phyloP scores from a whole-genome alignment of 1,140 invertebrate genomes.

The Psix sp. region DNA sequence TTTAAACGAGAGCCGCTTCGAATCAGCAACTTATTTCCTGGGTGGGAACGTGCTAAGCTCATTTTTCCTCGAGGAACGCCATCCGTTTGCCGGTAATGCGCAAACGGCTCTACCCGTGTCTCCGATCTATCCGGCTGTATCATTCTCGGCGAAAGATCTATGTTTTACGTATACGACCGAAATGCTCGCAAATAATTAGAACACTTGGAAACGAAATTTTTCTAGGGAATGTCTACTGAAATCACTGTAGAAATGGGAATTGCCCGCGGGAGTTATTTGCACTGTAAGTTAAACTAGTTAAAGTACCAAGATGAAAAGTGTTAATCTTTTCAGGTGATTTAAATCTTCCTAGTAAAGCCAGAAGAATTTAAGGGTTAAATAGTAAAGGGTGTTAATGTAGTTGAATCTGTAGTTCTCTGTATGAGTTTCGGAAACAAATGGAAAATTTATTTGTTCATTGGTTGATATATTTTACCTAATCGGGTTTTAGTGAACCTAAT shows the following conservation, averaged over 20 bases:
- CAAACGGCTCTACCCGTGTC: neutral
- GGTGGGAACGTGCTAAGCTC: slow-evolving; percentile 18
- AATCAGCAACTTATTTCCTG: slow-evolving; percentile 14
- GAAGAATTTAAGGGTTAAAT: too few species aligned
- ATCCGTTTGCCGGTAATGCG: slow-evolving; percentile 20
- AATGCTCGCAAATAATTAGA: slow-evolving; percentile 44
- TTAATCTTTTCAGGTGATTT: too few species aligned
- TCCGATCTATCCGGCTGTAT: neutral
- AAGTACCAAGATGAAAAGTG: too few species aligned
- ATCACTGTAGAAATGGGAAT: slow-evolving; percentile 42
- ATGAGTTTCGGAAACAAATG: too few species aligned
- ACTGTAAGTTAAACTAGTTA: too few species aligned
- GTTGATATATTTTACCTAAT: too few species aligned
- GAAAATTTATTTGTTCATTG: too few species aligned
- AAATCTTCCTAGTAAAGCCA: too few species aligned
- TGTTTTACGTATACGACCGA: slow-evolving; percentile 22
- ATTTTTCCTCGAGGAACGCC: slow-evolving; percentile 14
- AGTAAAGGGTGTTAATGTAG: too few species aligned
- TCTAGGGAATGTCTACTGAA: slow-evolving; percentile 1
- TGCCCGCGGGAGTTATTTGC: too few species aligned
- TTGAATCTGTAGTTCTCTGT: too few species aligned
- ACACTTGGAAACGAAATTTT: slow-evolving; percentile 32
- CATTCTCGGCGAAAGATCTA: slow-evolving; percentile 18
- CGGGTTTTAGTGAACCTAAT: too few species aligned
- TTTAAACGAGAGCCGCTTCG: slow-evolving; percentile 3